Percentiles rank a stretch among this genome's conserved stretches.
These are phyloP conservation scores for Lota lota DNA, from an alignment of 2,113 vertebrate species.

Conservation along the genomic window DNA sequence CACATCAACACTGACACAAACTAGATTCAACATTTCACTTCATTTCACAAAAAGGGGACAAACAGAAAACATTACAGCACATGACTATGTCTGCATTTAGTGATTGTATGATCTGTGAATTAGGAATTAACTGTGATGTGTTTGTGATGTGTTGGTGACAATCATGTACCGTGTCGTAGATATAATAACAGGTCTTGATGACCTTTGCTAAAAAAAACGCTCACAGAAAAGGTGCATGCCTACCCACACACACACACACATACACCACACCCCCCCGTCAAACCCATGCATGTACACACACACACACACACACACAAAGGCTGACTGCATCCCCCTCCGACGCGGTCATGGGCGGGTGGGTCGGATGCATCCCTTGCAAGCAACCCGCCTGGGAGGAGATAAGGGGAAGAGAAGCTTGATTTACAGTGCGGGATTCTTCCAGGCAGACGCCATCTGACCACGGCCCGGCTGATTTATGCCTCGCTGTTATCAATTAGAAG, in stretches of 20 bases:
- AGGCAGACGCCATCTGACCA: slow-evolving; percentile 69
- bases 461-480: slow-evolving; percentile 64
- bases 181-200: too few relatives aligned
- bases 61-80: too few relatives aligned
- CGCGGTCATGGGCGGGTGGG: too few relatives aligned
- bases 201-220: too few relatives aligned
- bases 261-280: too few relatives aligned
- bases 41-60: neutral
- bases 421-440: slow-evolving; percentile 66
- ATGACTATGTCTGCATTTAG: neutral
- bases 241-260: too few relatives aligned
- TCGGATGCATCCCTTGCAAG: slow-evolving; percentile 24
- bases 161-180: too few relatives aligned
- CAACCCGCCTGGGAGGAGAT: slow-evolving; percentile 52
- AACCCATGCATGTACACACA: neutral
- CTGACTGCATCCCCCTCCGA: neutral
- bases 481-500: slow-evolving; percentile 67
- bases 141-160: neutral
- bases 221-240: too few relatives aligned
- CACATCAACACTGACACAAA: slow-evolving; percentile 1
- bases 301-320: neutral
- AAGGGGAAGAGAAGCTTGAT: slow-evolving; percentile 60
- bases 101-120: too few relatives aligned
- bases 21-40: too few relatives aligned
- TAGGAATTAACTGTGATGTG: neutral